Base-by-base conservation (phyloP, 2,797 vertebrate genomes). In the Eremophila alpestris region DNA sequence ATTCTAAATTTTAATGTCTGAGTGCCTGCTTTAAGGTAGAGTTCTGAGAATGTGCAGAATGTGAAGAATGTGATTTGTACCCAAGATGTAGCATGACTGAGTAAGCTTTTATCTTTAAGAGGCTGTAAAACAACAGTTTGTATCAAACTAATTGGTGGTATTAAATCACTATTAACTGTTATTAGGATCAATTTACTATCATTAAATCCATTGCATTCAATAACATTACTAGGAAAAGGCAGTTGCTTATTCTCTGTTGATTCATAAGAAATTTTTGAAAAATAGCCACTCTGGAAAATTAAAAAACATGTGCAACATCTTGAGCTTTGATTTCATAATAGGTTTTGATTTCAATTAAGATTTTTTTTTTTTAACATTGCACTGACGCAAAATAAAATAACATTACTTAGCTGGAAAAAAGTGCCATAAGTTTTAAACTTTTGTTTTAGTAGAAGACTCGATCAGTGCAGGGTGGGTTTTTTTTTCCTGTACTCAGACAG, bases 111-210 rank as follows among this genome's bases (percentile, higher is more conserved):
- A 83, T 90, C 82, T 90, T 95, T 74, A 48, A 94, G 55, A 63
- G 81, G 43, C 16, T 94, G 26, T 88, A 86, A 97, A 97, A 77
- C 11, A 96, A 92, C 89, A 86, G 16, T 87, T 91, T 89, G 17
- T 67, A 59, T 38, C 89, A 79, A 95, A 87, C 27, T 95, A 97
- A 96, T 91, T 95, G 56, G 84, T 26, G 81, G 49, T 70, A 93
- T 85, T 94, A 95, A 41, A 81, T 63, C 16, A 2, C 85, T 97
- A 82, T 95, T 97, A 94, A 85, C 86, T 93, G 64, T 40, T 92
- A 94, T 94, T 89, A 93, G 77, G 16, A 94, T n/a, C 81, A 84
- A 90, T 95, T 96, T 90, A 85, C 59, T 83, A 69, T 96, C 96
- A 96, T 96, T 92, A 93, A 95, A 94, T 80, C 23, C 26, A 96